Conservation (phyloP, 2,888 invertebrate genomes). For the Drosophila kanekoi region DNA sequence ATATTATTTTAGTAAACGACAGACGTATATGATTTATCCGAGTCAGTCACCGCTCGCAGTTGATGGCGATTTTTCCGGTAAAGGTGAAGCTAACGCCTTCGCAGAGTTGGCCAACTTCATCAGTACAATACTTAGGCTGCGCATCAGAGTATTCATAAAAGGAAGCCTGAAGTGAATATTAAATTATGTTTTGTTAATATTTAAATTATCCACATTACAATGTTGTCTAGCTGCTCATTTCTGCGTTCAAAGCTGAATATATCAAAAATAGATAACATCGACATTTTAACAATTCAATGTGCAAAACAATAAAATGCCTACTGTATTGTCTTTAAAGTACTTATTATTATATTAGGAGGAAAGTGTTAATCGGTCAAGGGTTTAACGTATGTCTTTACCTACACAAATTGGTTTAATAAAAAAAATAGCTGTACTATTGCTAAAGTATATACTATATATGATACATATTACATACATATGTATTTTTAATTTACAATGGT, state of each 20-base stretch:
- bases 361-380: background rate
- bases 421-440: no score
- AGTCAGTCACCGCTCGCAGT: constrained; percentile 83
- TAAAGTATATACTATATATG: background rate
- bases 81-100: constrained; percentile 84
- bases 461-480: no score
- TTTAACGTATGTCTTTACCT: no score
- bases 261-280: constrained; percentile 28
- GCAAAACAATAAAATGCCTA: constrained; percentile 11
- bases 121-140: constrained; percentile 77
- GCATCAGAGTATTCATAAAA: constrained; percentile 83
- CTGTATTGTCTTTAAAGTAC: background rate
- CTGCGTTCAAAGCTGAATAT: constrained; percentile 9
- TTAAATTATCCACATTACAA: constrained; percentile 25
- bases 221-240: constrained; percentile 1
- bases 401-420: no score
- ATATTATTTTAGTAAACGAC: background rate
- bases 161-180: constrained; percentile 70
- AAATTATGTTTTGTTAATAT: constrained; percentile 3
- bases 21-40: background rate
- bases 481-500: background rate
- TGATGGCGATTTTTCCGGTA: constrained; percentile 80
- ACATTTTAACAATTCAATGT: constrained; percentile 10
- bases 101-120: constrained; percentile 74
- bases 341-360: background rate